A percentile compares a stretch with the other conserved stretches of the same genome.
Conservation (phyloP, 2,113 vertebrate species). For the Sclerurus mexicanus region DNA sequence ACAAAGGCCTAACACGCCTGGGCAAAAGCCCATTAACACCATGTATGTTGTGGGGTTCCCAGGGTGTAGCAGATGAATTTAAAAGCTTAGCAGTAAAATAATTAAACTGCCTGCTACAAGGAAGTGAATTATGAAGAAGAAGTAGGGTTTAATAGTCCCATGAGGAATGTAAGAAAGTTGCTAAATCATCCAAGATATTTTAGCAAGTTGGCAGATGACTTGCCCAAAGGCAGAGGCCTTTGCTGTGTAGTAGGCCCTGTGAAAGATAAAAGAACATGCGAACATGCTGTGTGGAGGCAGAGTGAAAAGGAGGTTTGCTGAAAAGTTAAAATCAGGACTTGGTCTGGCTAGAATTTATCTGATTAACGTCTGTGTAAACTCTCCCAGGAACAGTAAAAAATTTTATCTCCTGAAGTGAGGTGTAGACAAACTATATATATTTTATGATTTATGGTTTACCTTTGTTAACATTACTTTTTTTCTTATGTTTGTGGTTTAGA, state of each 20-base stretch:
- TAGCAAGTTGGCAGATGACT: not conserved
- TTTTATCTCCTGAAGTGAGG: not conserved
- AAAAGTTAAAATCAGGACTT: not conserved
- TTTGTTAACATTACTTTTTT: not conserved
- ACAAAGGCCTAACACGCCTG: not conserved
- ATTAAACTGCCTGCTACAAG: slow-evolving; percentile 17
- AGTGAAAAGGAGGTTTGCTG: not conserved
- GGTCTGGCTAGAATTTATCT: not conserved
- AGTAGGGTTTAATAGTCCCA: not conserved
- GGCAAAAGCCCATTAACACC: not conserved
- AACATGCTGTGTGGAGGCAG: not conserved
- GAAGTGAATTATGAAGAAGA: slow-evolving; percentile 2
- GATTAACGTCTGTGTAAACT: not conserved
- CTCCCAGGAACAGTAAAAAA: not conserved
- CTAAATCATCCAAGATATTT: slow-evolving; percentile 12
- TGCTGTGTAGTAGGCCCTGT: not conserved
- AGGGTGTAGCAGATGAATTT: not conserved
- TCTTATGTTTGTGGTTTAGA: not conserved
- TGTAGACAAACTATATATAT: not conserved
- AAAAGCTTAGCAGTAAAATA: slow-evolving; percentile 28
- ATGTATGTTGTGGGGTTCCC: not conserved
- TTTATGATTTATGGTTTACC: not conserved
- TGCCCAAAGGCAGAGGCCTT: not conserved
- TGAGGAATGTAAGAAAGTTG: slow-evolving; percentile 10
- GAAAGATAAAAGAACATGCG: not conserved